A percentile compares a stretch with the other conserved stretches of the same genome.
Evolutionary conservation across 2,113 vertebrate species (phyloP).

Genomic region (Hyperopisus bebe): DNA sequence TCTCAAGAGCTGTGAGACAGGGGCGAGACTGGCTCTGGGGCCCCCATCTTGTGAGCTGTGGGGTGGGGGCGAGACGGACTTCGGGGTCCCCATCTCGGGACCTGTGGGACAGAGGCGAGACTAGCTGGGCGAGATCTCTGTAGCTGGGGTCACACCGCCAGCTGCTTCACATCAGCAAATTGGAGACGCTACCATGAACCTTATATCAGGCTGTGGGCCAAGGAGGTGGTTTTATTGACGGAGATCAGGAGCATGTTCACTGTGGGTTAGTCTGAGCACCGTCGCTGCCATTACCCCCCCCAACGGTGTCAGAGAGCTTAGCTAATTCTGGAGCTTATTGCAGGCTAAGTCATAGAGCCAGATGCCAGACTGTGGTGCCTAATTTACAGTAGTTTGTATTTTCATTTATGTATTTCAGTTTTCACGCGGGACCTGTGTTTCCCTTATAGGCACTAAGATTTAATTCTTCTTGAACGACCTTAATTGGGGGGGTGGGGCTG

Average conservation of each 20-base stretch:
- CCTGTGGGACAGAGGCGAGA: too few species aligned
- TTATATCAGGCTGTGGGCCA: neutral
- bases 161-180: neutral
- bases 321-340: neutral
- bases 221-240: neutral
- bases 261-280: neutral
- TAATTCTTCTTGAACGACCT: conserved; percentile 30
- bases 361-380: neutral
- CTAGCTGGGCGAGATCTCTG: too few species aligned
- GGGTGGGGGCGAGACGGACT: too few species aligned
- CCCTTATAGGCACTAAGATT: conserved; percentile 43
- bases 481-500: conserved; percentile 21
- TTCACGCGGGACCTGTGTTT: conserved; percentile 34
- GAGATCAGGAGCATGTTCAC: neutral
- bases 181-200: neutral
- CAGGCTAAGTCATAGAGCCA: neutral
- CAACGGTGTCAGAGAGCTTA: neutral
- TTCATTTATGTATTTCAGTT: conserved; percentile 2
- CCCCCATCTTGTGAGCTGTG: too few species aligned
- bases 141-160: neutral
- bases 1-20: neutral
- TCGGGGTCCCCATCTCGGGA: too few species aligned
- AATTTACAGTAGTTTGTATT: neutral
- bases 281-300: neutral
- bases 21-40: too few species aligned